Evolutionary conservation across 2,888 invertebrate genomes (phyloP).

Genomic region (Eupelmus urozonus): DNA sequence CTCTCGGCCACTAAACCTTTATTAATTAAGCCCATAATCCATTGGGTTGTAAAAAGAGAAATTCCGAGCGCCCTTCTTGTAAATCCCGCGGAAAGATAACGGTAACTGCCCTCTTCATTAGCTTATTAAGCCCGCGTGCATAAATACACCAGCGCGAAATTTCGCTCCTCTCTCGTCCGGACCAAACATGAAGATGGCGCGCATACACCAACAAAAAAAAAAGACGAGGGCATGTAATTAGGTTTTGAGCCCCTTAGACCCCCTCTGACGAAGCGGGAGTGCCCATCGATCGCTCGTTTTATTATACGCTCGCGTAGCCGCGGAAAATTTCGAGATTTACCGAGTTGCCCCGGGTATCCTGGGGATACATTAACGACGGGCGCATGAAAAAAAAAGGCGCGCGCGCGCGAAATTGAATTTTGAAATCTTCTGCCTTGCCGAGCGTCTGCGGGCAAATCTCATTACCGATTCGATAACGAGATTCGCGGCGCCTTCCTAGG

Average conservation of each 20-base stretch:
- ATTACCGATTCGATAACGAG: conserved; percentile 45
- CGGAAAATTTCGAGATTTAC: conserved; percentile 42
- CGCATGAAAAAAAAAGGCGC: neutral
- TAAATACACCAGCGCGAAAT: conserved; percentile 5
- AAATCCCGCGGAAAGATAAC: neutral
- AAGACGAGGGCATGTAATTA: conserved; percentile 40
- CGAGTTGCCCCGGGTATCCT: conserved; percentile 1
- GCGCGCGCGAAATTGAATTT: conserved; percentile 36
- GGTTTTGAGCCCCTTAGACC: conserved; percentile 19
- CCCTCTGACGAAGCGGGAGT: neutral
- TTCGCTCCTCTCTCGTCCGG: neutral
- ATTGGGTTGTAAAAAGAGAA: too few species aligned
- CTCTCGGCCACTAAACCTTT: too few species aligned
- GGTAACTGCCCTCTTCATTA: conserved; percentile 1
- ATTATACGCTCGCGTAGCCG: neutral
- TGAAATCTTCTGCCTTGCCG: conserved; percentile 1
- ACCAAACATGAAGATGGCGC: too few species aligned
- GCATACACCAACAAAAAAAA: neutral
- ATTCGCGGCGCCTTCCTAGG: neutral
- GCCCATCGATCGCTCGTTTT: conserved; percentile 34
- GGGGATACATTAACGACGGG: conserved; percentile 34
- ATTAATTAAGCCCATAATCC: too few species aligned
- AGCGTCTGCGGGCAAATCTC: conserved; percentile 38
- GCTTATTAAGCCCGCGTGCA: conserved; percentile 11
- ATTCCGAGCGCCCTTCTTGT: too few species aligned